phyloP scores from a whole-genome alignment of 35 echinoderm and acorn worm genomes.

The Heliocidaris tuberculata region DNA sequence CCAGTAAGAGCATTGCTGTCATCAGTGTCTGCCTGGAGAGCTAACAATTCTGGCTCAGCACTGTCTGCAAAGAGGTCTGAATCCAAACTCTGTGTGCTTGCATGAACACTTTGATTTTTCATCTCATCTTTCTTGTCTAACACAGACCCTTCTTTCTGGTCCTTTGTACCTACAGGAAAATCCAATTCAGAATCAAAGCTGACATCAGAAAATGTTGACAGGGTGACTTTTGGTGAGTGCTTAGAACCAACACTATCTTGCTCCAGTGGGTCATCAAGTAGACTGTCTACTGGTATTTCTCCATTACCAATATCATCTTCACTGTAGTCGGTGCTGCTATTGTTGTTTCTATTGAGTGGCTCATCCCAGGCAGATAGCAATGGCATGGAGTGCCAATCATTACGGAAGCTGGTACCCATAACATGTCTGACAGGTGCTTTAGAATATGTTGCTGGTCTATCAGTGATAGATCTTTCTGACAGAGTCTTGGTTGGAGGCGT shows the following conservation, averaged over 20 bases:
- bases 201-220: constrained; percentile 82
- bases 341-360: background rate
- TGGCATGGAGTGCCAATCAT: constrained; percentile 45
- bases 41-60: constrained; percentile 82
- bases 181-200: constrained; percentile 84
- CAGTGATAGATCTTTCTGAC: background rate
- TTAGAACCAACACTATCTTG: background rate
- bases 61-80: constrained; percentile 69
- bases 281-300: background rate
- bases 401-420: background rate
- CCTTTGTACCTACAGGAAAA: background rate
- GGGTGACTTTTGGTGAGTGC: background rate
- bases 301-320: constrained; percentile 34
- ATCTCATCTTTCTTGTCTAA: constrained; percentile 37
- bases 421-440: background rate
- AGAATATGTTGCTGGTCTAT: background rate
- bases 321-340: background rate
- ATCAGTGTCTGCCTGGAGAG: constrained; percentile 54
- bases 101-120: constrained; percentile 45
- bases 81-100: constrained; percentile 63
- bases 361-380: constrained; percentile 28
- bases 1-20: background rate
- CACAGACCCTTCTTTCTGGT: background rate
- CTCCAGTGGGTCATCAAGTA: too few species aligned
- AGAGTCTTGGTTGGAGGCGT: background rate